Evolutionary conservation across 2,888 invertebrate species (phyloP), one percentile per base, ranked within the genome.

Genomic region (Eupithecia centaureata): DNA sequence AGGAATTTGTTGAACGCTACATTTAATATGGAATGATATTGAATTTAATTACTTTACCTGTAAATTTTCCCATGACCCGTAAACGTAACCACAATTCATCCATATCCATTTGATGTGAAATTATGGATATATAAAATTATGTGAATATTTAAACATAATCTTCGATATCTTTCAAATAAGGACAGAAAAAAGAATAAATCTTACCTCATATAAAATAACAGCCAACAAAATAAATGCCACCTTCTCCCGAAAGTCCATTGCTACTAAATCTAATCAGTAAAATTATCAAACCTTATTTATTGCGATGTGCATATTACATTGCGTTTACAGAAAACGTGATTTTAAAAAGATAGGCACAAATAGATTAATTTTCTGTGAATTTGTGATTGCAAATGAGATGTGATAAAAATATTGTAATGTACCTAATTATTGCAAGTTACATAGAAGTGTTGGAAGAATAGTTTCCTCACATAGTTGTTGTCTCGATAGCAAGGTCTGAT

Each of bases 201-300:
- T 71, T 79, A 90, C 90, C 87, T 85, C n/a, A 51, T 47, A 83
- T 22, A 76, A 54, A 63, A 81, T 63, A 30, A 82, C 66, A 59
- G 73, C 73, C 63, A 81, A 61, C 32, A 84, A 66, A 61, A 79
- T 38, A 73, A 86, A 75, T 60, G 82, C 77, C 77, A 85, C 82
- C 75, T 85, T 86, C 75, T 84, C 82, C 54, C 82, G 81, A 64
- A 84, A 77, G 56, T 83, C 83, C 90, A 89, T 90, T 51, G 72
- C 70, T 82, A 76, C 66, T 75, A 35, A 75, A 79, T 79, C 63
- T 68, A 73, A 67, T 66, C 63, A 67, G 65, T 33, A 25, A 51
- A 65, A 71, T 63, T 54, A 47, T 51, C 35, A 63, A 65, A 59
- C 67, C 59, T 64, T 71, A 79, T 79, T 80, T 82, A 82, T 79